phyloP scores from a whole-genome alignment of 2,797 vertebrate genomes.

The Aratinga solstitialis region DNA sequence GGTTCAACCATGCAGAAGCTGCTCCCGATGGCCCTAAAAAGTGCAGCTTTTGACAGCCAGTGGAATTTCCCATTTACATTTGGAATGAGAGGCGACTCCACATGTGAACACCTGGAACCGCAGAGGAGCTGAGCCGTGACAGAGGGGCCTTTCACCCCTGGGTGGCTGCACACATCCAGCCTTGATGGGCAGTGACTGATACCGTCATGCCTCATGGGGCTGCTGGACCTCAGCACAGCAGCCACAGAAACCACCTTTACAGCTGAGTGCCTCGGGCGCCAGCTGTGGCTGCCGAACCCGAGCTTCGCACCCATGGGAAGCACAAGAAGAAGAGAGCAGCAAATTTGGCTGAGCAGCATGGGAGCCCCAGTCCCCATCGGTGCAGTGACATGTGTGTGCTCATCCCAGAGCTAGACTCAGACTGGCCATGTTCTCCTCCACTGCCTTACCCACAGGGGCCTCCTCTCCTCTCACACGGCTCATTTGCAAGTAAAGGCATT shows the following conservation, averaged over 20 bases:
- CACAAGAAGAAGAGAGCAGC: accelerated
- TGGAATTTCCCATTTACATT: slow-evolving; percentile 54
- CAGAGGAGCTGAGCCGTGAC: not conserved
- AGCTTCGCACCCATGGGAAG: accelerated
- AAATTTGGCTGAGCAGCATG: not conserved
- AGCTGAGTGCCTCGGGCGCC: accelerated
- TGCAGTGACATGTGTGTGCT: accelerated
- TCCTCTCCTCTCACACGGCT: not conserved
- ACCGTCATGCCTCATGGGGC: not conserved
- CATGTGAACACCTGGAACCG: not conserved
- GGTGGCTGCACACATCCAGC: slow-evolving; percentile 13
- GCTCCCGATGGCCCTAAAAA: not conserved
- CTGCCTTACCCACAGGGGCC: not conserved
- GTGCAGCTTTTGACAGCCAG: not conserved
- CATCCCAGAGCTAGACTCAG: not conserved
- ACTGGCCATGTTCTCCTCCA: not conserved
- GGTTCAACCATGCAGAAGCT: not conserved
- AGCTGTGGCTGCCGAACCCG: not conserved
- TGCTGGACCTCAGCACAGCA: not conserved
- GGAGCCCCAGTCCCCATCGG: accelerated
- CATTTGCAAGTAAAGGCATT: not conserved
- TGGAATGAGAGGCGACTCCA: not conserved
- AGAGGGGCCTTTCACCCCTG: slow-evolving; percentile 41
- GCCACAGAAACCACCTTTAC: not conserved
- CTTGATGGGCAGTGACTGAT: not conserved